These are phyloP conservation scores for Leucosticte australis DNA, from an alignment of 2,113 vertebrate genomes.

Conservation along the genomic window DNA sequence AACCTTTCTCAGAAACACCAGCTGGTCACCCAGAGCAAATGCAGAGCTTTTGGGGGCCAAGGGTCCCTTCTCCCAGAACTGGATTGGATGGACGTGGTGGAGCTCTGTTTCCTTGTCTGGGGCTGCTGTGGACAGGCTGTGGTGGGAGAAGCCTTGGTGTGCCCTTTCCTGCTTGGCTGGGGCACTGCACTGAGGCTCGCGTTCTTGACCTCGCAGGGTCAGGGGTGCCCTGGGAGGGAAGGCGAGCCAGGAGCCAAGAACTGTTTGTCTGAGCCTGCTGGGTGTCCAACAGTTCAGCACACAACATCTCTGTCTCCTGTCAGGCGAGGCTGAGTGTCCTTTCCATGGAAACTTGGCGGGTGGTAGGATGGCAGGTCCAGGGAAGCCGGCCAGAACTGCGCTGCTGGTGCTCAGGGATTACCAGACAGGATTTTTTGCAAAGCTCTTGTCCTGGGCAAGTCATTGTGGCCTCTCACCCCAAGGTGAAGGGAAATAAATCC, in stretches of 20 bases:
- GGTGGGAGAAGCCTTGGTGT: neutral
- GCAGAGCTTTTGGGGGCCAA: neutral
- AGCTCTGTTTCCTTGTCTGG: neutral
- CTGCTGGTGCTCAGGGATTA: neutral
- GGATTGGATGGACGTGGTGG: no score
- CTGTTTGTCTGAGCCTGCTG: neutral
- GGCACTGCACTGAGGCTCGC: fast-evolving
- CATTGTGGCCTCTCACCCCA: neutral
- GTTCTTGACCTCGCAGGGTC: neutral
- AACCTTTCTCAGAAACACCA: neutral
- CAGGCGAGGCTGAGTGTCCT: neutral
- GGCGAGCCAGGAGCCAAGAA: fast-evolving
- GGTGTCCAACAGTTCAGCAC: neutral
- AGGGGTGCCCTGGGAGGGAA: neutral
- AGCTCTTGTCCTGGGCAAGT: neutral
- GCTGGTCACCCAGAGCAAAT: neutral
- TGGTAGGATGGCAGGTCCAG: neutral
- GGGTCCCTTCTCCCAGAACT: neutral
- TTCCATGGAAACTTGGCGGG: neutral
- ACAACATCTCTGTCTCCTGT: neutral
- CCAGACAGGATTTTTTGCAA: neutral
- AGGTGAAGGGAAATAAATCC: neutral
- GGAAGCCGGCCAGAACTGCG: neutral
- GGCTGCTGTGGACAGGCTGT: neutral
- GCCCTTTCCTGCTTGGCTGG: fast-evolving